Percentiles rank a stretch among this genome's conserved stretches.
These are phyloP conservation scores for Eptesicus fuscus DNA, from an alignment of 2,113 vertebrate genomes.

Conservation along the genomic window DNA sequence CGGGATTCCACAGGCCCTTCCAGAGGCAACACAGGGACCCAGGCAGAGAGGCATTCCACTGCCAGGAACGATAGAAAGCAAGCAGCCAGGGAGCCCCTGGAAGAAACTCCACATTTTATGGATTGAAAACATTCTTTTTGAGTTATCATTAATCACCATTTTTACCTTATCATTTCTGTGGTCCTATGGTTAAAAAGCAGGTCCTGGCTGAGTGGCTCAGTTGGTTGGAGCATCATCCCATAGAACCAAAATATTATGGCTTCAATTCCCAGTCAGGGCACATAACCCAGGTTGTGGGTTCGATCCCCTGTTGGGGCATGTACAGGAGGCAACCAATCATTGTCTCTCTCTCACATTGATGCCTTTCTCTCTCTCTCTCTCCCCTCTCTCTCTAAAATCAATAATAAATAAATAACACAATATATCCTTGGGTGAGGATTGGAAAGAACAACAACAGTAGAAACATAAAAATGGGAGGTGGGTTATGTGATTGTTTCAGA, in stretches of 20 bases:
- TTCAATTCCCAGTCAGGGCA: neutral
- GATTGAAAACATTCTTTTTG: neutral
- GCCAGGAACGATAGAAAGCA: neutral
- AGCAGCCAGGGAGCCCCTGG: neutral
- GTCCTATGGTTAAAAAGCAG: neutral
- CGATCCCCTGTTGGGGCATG: neutral
- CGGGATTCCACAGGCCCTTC: neutral
- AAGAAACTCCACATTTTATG: neutral
- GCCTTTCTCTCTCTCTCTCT: too few species aligned
- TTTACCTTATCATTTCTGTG: conserved; percentile 6
- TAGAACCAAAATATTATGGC: neutral
- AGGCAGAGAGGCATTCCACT: too few species aligned
- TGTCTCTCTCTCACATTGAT: neutral
- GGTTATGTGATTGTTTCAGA: neutral
- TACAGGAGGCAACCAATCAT: neutral
- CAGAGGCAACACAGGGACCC: neutral
- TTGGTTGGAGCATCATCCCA: neutral
- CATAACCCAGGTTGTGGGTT: neutral
- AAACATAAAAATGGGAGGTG: neutral
- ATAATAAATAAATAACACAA: neutral
- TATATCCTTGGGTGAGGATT: neutral
- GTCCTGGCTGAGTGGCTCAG: neutral
- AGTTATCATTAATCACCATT: conserved; percentile 4
- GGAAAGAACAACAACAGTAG: neutral
- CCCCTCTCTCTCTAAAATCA: neutral